Evolutionary conservation across 2,888 invertebrate species (phyloP).

Genomic region (Cerastis rubricosa): DNA sequence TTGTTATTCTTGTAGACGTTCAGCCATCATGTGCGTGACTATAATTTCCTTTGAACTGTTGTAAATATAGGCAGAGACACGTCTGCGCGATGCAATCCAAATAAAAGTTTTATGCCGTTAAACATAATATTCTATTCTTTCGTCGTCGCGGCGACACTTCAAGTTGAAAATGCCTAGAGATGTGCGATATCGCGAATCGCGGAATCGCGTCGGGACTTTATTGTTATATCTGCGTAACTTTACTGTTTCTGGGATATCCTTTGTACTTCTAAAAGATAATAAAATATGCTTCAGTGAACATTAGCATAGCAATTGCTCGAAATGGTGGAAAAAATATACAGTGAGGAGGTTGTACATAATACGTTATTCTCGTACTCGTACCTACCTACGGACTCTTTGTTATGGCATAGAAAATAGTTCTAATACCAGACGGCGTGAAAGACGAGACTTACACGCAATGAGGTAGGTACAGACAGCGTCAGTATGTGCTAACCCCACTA

Average conservation of each 20-base stretch:
- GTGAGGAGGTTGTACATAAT: constrained; percentile 26
- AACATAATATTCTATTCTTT: constrained; percentile 67
- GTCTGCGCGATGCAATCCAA: constrained; percentile 40
- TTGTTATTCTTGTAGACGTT: constrained; percentile 49
- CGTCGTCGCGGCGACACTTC: constrained; percentile 65
- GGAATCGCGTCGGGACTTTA: constrained; percentile 66
- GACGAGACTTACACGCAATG: constrained; percentile 49
- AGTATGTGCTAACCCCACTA: no score
- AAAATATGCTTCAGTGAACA: constrained; percentile 58
- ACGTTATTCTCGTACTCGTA: constrained; percentile 30
- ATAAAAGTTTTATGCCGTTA: constrained; percentile 32
- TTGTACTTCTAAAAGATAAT: constrained; percentile 63
- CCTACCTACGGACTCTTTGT: constrained; percentile 49
- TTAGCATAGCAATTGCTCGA: constrained; percentile 54
- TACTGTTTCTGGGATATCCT: constrained; percentile 62
- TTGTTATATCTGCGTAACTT: constrained; percentile 66
- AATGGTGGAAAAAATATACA: constrained; percentile 50
- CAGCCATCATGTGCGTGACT: constrained; percentile 47
- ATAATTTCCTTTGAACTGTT: constrained; percentile 64
- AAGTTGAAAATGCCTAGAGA: constrained; percentile 65
- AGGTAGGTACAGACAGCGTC: no score
- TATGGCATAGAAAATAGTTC: constrained; percentile 51
- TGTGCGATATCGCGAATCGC: constrained; percentile 68
- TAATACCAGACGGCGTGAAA: constrained; percentile 46
- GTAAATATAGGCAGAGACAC: constrained; percentile 28